Evolutionary conservation across 2,888 invertebrate genomes (phyloP).

Genomic region (Papilio elwesi): DNA sequence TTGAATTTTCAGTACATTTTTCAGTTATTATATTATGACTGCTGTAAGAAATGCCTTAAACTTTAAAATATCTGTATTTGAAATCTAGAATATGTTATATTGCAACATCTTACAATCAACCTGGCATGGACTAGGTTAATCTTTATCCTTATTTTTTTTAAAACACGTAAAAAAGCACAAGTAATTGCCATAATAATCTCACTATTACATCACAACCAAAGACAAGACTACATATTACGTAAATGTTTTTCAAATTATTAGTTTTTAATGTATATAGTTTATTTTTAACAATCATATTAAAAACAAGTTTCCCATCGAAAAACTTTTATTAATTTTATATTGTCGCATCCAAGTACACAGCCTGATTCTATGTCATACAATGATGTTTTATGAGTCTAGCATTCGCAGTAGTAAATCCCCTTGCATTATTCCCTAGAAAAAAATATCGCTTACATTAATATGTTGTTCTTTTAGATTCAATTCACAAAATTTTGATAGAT

Average conservation of each 20-base stretch:
- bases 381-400: background rate
- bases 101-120: background rate
- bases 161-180: conserved; percentile 40
- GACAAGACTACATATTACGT: conserved; percentile 22
- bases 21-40: no score
- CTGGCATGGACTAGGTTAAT: background rate
- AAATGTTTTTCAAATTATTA: conserved; percentile 26
- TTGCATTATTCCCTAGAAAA: no score
- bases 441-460: no score
- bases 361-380: background rate
- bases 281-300: conserved; percentile 6
- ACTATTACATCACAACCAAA: conserved; percentile 30
- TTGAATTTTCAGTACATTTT: conserved; percentile 2
- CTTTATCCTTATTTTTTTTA: conserved; percentile 9
- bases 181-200: conserved; percentile 14
- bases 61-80: background rate
- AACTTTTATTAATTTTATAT: background rate
- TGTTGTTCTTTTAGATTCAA: no score
- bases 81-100: background rate
- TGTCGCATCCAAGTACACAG: background rate
- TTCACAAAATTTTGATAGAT: no score
- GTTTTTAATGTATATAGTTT: conserved; percentile 29
- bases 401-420: no score
- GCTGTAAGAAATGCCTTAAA: conserved; percentile 2
- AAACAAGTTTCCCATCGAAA: conserved; percentile 5